phyloP scores from a whole-genome alignment of 2,113 vertebrate species.

The Ramphastos sulfuratus region DNA sequence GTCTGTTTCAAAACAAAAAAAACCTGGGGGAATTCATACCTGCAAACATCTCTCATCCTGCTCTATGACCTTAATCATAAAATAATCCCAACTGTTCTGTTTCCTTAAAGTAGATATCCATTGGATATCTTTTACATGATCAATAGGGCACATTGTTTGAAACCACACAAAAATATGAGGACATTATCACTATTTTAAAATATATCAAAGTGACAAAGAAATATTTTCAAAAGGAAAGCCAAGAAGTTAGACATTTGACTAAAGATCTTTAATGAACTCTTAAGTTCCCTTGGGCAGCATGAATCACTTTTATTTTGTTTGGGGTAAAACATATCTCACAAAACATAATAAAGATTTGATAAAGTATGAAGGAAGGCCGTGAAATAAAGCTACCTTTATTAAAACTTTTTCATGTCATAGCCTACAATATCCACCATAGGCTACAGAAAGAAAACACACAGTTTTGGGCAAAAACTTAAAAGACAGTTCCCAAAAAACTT shows the following conservation, averaged over 20 bases:
- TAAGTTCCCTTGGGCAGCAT: not conserved
- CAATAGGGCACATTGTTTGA: constrained; percentile 64
- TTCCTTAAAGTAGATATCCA: not conserved
- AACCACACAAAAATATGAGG: not conserved
- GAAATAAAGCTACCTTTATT: not conserved
- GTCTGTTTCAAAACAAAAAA: not conserved
- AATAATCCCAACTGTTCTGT: not conserved
- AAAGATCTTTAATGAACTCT: not conserved
- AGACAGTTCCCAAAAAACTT: no score
- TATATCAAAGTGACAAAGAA: not conserved
- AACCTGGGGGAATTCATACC: constrained; percentile 4
- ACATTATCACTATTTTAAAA: constrained; percentile 9
- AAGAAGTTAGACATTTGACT: not conserved
- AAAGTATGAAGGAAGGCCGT: not conserved
- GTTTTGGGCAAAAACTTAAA: not conserved
- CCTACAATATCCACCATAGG: rapidly evolving
- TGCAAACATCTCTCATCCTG: constrained; percentile 44
- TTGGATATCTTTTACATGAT: constrained; percentile 21
- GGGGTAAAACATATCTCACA: not conserved
- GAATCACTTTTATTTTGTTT: not conserved
- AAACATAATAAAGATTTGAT: no score
- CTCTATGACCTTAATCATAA: not conserved
- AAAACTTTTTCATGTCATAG: not conserved
- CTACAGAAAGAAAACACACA: rapidly evolving
- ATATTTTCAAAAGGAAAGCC: not conserved